Evolutionary conservation across 2,888 invertebrate species (phyloP).

Genomic region (Luperina testacea): DNA sequence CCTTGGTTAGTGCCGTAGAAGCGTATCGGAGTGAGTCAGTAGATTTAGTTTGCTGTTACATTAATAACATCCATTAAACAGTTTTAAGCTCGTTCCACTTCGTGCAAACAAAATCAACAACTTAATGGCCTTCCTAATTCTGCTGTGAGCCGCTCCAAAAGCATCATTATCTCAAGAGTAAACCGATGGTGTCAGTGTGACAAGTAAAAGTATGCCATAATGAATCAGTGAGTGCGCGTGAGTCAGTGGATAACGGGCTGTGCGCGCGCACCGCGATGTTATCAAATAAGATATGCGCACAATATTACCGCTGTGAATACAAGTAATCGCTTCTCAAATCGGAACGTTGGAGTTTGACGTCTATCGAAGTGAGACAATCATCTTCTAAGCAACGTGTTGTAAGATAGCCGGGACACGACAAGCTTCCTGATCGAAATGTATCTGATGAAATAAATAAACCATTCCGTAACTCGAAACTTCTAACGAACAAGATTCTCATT

Average conservation of each 20-base stretch:
- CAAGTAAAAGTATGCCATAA: constrained; percentile 69
- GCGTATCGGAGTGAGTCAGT: background rate
- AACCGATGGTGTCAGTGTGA: constrained; percentile 56
- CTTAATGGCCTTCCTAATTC: constrained; percentile 16
- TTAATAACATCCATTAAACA: constrained; percentile 13
- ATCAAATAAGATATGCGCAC: constrained; percentile 56
- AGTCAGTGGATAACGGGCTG: constrained; percentile 54
- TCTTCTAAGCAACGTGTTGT: constrained; percentile 13
- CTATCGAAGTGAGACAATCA: constrained; percentile 7
- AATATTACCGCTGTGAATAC: constrained; percentile 26
- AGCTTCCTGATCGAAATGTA: constrained; percentile 3
- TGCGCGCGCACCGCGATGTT: constrained; percentile 52
- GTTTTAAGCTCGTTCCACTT: constrained; percentile 9
- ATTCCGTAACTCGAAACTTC: background rate
- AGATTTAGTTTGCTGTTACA: background rate
- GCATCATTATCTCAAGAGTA: constrained; percentile 40
- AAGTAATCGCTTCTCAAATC: constrained; percentile 26
- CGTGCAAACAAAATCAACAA: constrained; percentile 28
- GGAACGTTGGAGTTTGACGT: constrained; percentile 16
- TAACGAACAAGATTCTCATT: background rate
- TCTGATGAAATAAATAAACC: background rate
- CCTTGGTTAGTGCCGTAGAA: background rate
- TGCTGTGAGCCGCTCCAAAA: constrained; percentile 18
- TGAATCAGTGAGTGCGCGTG: constrained; percentile 57
- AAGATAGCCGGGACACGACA: constrained; percentile 3